phyloP scores from a whole-genome alignment of 2,113 vertebrate species.

The Mobula birostris region DNA sequence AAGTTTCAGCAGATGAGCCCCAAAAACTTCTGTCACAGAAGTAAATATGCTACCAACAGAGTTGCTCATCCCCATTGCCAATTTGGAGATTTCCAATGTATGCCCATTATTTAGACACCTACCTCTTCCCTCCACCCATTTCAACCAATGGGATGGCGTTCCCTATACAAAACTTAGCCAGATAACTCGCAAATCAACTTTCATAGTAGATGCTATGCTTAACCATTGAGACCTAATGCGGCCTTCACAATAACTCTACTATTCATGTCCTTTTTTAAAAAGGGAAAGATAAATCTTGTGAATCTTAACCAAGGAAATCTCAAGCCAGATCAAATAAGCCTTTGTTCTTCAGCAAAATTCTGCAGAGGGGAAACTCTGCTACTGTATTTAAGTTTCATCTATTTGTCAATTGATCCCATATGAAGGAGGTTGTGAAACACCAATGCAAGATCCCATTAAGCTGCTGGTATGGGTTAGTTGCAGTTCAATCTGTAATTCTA shows the following conservation, averaged over 20 bases:
- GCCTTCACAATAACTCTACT: not conserved
- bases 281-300: not conserved
- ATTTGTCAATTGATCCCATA: not conserved
- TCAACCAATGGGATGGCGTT: not conserved
- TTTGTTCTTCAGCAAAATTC: not conserved
- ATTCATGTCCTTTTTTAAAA: not conserved
- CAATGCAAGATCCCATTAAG: not conserved
- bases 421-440: not conserved
- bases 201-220: not conserved
- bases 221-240: not conserved
- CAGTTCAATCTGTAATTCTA: not conserved
- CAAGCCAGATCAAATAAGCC: not conserved
- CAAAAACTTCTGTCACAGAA: not conserved
- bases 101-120: not conserved
- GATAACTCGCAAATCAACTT: not conserved
- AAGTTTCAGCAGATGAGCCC: not conserved
- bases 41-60: not conserved
- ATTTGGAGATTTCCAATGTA: not conserved
- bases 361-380: not conserved
- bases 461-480: not conserved
- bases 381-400: not conserved
- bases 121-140: not conserved
- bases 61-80: not conserved
- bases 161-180: not conserved
- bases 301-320: not conserved